Conservation (phyloP, 2,797 vertebrate species). For the Staurois parvus region DNA sequence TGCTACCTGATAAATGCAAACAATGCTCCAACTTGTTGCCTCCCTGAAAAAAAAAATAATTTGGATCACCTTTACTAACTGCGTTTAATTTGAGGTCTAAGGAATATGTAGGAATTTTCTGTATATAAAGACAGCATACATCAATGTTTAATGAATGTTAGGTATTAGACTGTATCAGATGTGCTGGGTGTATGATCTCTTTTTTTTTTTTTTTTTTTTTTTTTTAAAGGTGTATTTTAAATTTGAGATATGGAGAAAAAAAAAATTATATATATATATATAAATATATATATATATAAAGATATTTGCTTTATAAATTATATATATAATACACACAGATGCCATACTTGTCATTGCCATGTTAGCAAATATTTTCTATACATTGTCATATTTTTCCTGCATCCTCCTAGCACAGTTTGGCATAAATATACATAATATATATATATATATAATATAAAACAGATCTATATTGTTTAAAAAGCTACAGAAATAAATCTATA, state of each 20-base stretch:
- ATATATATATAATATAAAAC: slow-evolving; percentile 25
- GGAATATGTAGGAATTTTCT: background rate
- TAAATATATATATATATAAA: slow-evolving; percentile 26
- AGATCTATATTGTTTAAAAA: slow-evolving; percentile 57
- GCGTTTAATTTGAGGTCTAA: background rate
- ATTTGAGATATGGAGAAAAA: too few species aligned
- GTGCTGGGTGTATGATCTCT: slow-evolving; percentile 38
- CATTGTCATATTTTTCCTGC: slow-evolving; percentile 42
- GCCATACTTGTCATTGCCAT: slow-evolving; percentile 61
- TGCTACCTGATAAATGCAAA: too few species aligned
- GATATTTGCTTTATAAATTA: slow-evolving; percentile 57
- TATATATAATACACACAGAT: slow-evolving; percentile 54
- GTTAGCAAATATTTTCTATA: slow-evolving; percentile 51
- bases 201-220: slow-evolving; percentile 54
- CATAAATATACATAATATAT: slow-evolving; percentile 37
- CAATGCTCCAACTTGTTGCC: too few species aligned
- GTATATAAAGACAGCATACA: slow-evolving; percentile 15
- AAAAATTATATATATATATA: too few species aligned
- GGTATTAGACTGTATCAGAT: slow-evolving; percentile 11
- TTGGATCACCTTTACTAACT: too few species aligned
- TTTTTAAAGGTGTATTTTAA: too few species aligned
- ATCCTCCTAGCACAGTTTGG: slow-evolving; percentile 32
- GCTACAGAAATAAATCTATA: slow-evolving; percentile 50
- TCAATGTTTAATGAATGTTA: slow-evolving; percentile 32
- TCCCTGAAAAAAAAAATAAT: too few species aligned